Base-by-base conservation (phyloP, 2,888 invertebrate species). In the Sinohyriopsis cumingii region DNA sequence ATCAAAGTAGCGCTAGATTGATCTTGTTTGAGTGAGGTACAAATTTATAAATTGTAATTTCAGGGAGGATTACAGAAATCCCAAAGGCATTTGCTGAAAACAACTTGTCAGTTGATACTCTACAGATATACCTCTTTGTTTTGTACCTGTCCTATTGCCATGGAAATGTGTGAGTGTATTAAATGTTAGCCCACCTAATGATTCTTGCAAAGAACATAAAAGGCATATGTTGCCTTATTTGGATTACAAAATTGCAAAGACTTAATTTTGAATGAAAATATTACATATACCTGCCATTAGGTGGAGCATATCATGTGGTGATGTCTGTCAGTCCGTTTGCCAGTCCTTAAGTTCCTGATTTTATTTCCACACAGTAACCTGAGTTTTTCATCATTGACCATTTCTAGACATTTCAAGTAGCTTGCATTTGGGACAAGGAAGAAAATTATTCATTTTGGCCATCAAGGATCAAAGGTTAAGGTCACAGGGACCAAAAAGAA, bases 91-190 rank as follows among this genome's bases (percentile, higher is more conserved):
- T 72, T 24, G 24, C 24, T 18, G 69, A 69, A 54, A 45, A 63
- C 24, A 63, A 62, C 55, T 28, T 68, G 25, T 59, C 67, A 20
- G 28, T 54, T 19, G 69, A 67, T 59, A 57, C 63, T 24, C 24
- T 71, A 24, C 64, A 68, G 55, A 18, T 63, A 0, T 71, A 71
- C 53, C 54, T 71, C 60, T 55, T 53, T 9, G 56, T 75, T 6
- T 45, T 75, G n/a, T 71, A 67, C 59, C 57, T 75, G 4, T 71
- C 67, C 9, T 71, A 67, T 28, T 69, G 59, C 56, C 45, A 57
- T 67, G 64, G 67, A 28, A 63, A 66, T 24, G 24, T 22, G 57
- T 57, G 22, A 57, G 57, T n/a, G 57, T 24, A 12, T 24, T 20
- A 57, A 57, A 57, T 12, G 20, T 3, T 57, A 57, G 57, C 57